A percentile compares a stretch with the other conserved stretches of the same genome.
Evolutionary conservation across 2,797 vertebrate species (phyloP).

Genomic region (Periparus ater): DNA sequence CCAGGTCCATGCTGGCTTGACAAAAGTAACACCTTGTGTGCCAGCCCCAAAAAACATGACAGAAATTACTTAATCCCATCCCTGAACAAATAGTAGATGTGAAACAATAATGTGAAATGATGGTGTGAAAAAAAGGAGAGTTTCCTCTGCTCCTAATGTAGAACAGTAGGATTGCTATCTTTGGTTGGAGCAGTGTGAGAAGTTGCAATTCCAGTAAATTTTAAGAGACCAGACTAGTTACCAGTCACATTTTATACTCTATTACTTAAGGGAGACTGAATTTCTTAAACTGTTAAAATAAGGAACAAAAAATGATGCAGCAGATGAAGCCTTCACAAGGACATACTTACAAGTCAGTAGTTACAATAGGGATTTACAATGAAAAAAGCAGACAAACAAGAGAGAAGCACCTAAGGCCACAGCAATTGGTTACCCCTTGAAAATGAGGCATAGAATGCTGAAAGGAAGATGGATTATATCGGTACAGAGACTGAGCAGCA

Average conservation of each 20-base stretch:
- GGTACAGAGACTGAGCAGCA: not conserved
- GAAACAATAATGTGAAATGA: not conserved
- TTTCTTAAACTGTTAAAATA: not conserved
- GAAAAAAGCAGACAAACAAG: not conserved
- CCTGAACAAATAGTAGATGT: not conserved
- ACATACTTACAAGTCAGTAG: not conserved
- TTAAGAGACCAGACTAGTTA: not conserved
- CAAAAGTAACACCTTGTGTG: not conserved
- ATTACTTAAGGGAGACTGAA: not conserved
- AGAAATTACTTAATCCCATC: not conserved
- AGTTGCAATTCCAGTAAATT: not conserved
- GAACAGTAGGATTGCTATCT: not conserved
- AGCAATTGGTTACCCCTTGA: not conserved
- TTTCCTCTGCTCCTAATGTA: not conserved
- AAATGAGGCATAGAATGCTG: not conserved
- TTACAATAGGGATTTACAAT: not conserved
- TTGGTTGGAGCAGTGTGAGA: not conserved
- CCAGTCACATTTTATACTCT: not conserved
- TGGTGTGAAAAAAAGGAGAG: not conserved
- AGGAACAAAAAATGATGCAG: not conserved
- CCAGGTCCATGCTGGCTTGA: not conserved
- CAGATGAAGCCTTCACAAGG: not conserved
- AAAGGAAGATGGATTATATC: not conserved
- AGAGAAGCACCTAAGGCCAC: not conserved
- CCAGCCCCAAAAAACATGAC: not conserved